Conservation (phyloP, 2,797 vertebrate genomes). For the Ctenopoma multispine region DNA sequence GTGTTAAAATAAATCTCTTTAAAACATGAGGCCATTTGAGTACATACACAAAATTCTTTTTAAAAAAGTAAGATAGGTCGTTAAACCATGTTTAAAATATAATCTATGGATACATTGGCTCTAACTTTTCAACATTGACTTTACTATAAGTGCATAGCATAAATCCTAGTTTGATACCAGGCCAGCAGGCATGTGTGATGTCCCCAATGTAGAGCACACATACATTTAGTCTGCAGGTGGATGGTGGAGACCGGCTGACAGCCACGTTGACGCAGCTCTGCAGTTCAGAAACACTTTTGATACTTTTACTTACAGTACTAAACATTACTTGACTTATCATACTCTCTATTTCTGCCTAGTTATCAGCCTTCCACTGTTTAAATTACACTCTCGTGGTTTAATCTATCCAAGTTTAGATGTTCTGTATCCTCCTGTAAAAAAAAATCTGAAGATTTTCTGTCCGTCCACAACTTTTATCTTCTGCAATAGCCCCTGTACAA, state of each 20-base stretch:
- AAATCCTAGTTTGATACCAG: slow-evolving; percentile 12
- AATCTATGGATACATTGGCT: not conserved
- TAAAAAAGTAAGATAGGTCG: too few species aligned
- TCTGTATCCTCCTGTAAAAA: not conserved
- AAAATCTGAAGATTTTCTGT: not conserved
- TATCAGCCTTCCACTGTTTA: not conserved
- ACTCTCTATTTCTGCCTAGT: not conserved
- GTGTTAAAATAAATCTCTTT: too few species aligned
- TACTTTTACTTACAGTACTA: not conserved
- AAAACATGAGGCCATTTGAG: too few species aligned
- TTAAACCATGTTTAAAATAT: too few species aligned
- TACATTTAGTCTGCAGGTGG: slow-evolving; percentile 17
- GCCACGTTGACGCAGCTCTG: too few species aligned
- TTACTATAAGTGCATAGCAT: not conserved
- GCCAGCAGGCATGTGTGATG: slow-evolving; percentile 16
- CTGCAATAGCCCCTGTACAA: not conserved
- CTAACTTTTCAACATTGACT: not conserved
- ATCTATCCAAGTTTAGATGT: not conserved
- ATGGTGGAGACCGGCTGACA: too few species aligned
- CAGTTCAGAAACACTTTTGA: too few species aligned
- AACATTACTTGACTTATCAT: not conserved
- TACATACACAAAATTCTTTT: too few species aligned
- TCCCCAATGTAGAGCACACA: slow-evolving; percentile 16
- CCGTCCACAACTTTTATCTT: not conserved
- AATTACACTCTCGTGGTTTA: not conserved